Evolutionary conservation across 1,140 invertebrate genomes (phyloP).

Genomic region (Coptotermes formosanus): DNA sequence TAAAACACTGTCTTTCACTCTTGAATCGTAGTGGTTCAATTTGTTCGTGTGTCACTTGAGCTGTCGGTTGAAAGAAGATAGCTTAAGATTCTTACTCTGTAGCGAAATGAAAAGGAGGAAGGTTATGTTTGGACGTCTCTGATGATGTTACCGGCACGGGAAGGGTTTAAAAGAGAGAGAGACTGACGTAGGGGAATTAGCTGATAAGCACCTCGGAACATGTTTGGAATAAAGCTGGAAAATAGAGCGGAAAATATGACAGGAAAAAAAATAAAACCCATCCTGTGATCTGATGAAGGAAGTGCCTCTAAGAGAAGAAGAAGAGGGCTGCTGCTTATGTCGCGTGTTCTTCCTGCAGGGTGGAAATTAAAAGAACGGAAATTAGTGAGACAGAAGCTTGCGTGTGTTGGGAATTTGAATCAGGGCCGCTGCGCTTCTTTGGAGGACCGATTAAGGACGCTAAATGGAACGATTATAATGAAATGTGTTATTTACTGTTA

Average conservation of each 20-base stretch:
- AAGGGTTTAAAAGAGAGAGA: neutral
- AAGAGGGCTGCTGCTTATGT: neutral
- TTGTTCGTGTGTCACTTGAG: no score
- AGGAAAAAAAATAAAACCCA: neutral
- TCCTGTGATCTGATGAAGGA: neutral
- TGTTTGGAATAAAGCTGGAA: neutral
- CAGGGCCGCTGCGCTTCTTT: neutral
- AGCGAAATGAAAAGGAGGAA: neutral
- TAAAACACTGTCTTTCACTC: no score
- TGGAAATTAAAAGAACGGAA: conserved; percentile 1
- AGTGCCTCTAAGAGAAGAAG: neutral
- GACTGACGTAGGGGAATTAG: neutral
- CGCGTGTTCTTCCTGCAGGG: neutral
- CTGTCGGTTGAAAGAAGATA: neutral
- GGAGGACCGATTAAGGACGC: neutral
- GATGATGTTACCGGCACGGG: neutral
- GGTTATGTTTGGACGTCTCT: neutral
- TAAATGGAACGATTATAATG: neutral
- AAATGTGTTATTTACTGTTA: no score
- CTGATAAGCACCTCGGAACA: neutral
- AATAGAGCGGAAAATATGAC: neutral
- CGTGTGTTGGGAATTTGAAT: neutral
- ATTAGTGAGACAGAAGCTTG: neutral
- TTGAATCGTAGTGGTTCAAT: no score
- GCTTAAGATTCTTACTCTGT: neutral